phyloP scores from a whole-genome alignment of 35 echinoderm and acorn worm species.

The Apostichopus japonicus region DNA sequence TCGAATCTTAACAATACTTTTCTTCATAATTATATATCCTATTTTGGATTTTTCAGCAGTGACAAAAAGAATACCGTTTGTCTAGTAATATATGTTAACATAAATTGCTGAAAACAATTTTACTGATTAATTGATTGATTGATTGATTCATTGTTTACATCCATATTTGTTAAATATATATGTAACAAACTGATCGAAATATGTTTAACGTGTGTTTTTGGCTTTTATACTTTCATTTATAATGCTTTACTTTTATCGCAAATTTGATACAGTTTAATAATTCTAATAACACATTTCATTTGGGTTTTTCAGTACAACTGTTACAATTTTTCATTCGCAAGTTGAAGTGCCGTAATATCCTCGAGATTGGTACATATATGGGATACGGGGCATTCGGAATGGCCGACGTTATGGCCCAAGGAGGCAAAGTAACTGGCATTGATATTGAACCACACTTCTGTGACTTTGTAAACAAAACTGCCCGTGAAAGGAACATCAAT shows the following conservation, averaged over 20 bases:
- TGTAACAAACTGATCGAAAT: background rate
- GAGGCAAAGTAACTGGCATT: conserved; percentile 25
- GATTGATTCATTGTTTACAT: background rate
- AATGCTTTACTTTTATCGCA: too few relatives aligned
- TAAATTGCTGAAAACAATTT: too few relatives aligned
- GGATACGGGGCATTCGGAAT: conserved; percentile 34
- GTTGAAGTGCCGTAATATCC: background rate
- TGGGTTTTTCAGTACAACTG: background rate
- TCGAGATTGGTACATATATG: conserved; percentile 24
- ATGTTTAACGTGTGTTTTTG: too few relatives aligned
- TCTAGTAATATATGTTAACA: background rate
- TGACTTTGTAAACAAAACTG: conserved; percentile 17
- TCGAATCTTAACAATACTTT: background rate
- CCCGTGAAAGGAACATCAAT: background rate
- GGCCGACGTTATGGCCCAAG: conserved; percentile 20
- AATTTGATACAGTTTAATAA: too few relatives aligned
- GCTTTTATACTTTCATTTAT: too few relatives aligned
- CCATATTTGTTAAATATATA: background rate
- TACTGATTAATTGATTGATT: too few relatives aligned
- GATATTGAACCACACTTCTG: conserved; percentile 28
- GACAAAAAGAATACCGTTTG: background rate
- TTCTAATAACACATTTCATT: too few relatives aligned
- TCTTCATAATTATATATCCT: background rate
- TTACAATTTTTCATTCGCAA: conserved; percentile 5
- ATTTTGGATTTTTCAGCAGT: background rate